Conservation (phyloP, 2,113 vertebrate species). For the Tachycineta bicolor region DNA sequence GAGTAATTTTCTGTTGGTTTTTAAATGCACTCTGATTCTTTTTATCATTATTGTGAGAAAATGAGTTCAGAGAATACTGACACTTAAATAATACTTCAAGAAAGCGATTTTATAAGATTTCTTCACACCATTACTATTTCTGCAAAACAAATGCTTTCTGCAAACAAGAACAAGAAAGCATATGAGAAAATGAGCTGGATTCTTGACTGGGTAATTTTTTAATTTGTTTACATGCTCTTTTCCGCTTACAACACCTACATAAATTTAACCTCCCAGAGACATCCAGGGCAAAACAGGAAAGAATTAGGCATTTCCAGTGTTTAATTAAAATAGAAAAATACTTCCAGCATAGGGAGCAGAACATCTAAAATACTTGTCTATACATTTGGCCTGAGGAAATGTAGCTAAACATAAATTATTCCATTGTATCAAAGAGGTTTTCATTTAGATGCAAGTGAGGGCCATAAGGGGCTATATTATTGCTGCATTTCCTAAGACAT, state of each 20-base stretch:
- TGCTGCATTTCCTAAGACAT: background rate
- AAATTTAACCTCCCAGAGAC: background rate
- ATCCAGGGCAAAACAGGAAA: background rate
- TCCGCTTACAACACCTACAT: background rate
- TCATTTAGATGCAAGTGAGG: conserved; percentile 14
- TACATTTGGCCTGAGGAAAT: conserved; percentile 6
- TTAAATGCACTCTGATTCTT: background rate
- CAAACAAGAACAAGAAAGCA: background rate
- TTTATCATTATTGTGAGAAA: background rate
- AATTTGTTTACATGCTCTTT: background rate
- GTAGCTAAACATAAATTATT: conserved; percentile 31
- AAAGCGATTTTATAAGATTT: background rate
- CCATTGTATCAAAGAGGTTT: background rate
- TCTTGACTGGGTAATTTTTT: background rate
- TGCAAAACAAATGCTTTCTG: background rate
- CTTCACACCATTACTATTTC: background rate
- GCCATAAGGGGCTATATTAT: conserved; percentile 9
- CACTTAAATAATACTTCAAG: background rate
- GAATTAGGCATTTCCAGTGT: background rate
- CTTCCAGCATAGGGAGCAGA: background rate
- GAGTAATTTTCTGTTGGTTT: background rate
- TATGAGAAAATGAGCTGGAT: background rate
- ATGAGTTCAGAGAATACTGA: background rate
- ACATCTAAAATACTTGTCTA: background rate
- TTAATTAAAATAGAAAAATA: background rate